phyloP scores from a whole-genome alignment of 1,140 invertebrate genomes.

The Trachymyrmex cornetzi region DNA sequence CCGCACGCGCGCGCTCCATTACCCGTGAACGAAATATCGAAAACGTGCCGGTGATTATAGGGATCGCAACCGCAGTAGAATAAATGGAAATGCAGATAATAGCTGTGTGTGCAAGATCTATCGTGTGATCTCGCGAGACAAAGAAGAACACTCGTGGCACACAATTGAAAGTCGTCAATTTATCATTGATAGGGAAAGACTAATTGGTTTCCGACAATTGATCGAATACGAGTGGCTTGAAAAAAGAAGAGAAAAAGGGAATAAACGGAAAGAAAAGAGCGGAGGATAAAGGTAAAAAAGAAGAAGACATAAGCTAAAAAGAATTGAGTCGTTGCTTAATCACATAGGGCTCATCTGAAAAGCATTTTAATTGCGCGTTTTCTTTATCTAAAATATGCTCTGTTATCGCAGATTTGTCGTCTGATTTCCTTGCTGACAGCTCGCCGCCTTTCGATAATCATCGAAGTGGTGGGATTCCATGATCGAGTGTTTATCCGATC shows the following conservation, averaged over 20 bases:
- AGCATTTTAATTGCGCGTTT: slow-evolving; percentile 83
- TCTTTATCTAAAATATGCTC: slow-evolving; percentile 82
- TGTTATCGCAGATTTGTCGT: slow-evolving; percentile 81
- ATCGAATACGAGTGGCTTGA: background rate
- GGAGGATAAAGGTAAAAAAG: slow-evolving; percentile 18
- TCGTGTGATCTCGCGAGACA: background rate
- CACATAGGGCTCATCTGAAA: slow-evolving; percentile 79
- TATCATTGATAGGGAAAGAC: slow-evolving; percentile 22
- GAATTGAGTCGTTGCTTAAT: slow-evolving; percentile 73
- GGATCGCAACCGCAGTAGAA: slow-evolving; percentile 7
- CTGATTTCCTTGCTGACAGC: slow-evolving; percentile 82
- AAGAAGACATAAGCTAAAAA: background rate
- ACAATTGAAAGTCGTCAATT: slow-evolving; percentile 29
- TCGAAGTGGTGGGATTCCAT: slow-evolving; percentile 73
- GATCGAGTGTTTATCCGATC: slow-evolving; percentile 49
- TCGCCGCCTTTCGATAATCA: slow-evolving; percentile 75
- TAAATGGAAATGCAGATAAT: slow-evolving; percentile 48
- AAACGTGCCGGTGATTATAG: slow-evolving; percentile 37
- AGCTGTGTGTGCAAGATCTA: background rate
- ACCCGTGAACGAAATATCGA: slow-evolving; percentile 14
- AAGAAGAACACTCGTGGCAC: slow-evolving; percentile 19
- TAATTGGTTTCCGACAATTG: background rate
- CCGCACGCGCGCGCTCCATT: slow-evolving; percentile 15
- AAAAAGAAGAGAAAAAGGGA: background rate
- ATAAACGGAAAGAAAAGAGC: background rate